Base-by-base conservation (phyloP, 2,797 vertebrate genomes). In the Menidia menidia region DNA sequence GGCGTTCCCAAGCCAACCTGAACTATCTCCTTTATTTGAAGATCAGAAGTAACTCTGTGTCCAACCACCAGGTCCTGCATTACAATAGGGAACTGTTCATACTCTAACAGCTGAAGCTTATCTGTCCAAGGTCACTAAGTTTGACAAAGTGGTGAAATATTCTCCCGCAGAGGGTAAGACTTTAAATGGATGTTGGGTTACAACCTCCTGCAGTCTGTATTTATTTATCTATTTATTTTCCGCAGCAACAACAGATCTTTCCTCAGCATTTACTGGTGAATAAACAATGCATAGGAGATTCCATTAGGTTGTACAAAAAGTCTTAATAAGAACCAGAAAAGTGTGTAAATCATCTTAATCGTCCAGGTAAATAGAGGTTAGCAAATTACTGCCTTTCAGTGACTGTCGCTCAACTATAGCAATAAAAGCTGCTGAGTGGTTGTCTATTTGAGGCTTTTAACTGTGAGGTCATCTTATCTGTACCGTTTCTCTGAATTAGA, bases 361-460 rank as follows among this genome's bases (percentile, higher is more conserved):
- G 50, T 51, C 57, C 47, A 61, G 60, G 64, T 70, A 41, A 42
- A 61, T 45, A 6, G 14, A 48, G 41, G 54, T 71, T 42, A 44
- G 56, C 12, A 68, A 68, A 72, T 68, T 16, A 58, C 56, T 61
- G 52, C 50, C 54, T 69, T 67, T 70, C 25, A 57, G 25, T 47
- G 10, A 52, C 60, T 71, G 57, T 64, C 25, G 50, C 48, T 13
- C 18, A 72, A 61, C 50, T 48, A 53, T 60, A 45, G 55, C 64
- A 56, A 70, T 65, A 69, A 68, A 68, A 62, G 30, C 32, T n/a
- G 50, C 18, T 70, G 50, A 74, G 51, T 66, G 52, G 69, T 59
- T 48, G n/a, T 75, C 32, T 62, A n/a, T 25, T 72, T 67, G 10
- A 48, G 64, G 43, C 55, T 58, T 60, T 31, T 18, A 19, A 56